Evolutionary conservation across 2,113 vertebrate species (phyloP), one percentile per base, ranked within the genome.

Genomic region (Centrocercus urophasianus): DNA sequence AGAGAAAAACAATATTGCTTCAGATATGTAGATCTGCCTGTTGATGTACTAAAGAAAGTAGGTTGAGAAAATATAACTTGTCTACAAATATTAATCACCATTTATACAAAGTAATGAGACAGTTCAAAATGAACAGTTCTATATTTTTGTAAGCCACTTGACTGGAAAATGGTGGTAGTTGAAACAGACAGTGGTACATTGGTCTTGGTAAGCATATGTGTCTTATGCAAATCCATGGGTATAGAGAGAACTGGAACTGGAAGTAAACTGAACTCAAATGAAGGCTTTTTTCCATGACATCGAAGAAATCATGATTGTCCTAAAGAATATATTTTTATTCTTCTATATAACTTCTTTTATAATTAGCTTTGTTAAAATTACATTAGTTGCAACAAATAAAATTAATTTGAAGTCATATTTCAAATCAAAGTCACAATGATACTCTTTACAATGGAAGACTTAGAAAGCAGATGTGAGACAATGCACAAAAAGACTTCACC

Each of bases 341-440:
- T 38, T 92, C 54, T 57, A 61, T 63, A 47, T 47, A 42, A 22
- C 6, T 69, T 76, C 5, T 66, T 79, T 86, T 66, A 36, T 70
- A 76, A 65, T 89, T 82, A 72, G 10, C 47, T 86, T 88, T 30
- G 57, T 79, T 82, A 84, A 84, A 88, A 84, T 76, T 74, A 45
- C 25, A 36, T 69, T 54, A 75, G 10, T 88, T 89, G 16, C 11
- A 72, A 66, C 47, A 36, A 82, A 13, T 61, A 75, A 74, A 40
- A 83, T 86, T 69, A 69, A 66, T 91, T 80, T 90, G 77, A 96
- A 96, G 12, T 70, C 45, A 60, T 87, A 80, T 90, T 90, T 86
- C 69, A 94, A 90, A 90, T 13, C 22, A 30, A 11, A 72, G 5
- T 45, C 86, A 17, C 36, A 76, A 32, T 0, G 0, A 25, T 20